A percentile compares a stretch with the other conserved stretches of the same genome.
Conservation (phyloP, 1,140 invertebrate genomes). For the Galleria mellonella region DNA sequence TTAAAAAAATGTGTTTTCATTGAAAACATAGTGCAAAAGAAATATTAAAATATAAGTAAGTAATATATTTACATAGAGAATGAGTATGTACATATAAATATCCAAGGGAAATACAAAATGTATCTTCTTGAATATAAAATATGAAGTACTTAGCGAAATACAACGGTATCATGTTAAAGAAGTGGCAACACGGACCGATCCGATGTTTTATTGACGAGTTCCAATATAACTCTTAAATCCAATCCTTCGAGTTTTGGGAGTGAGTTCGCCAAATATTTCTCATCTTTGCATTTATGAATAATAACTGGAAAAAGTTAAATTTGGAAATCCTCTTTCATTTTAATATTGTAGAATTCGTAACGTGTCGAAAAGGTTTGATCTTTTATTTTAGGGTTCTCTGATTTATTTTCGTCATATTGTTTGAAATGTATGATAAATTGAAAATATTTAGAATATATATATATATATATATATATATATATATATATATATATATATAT, state of each 20-base stretch:
- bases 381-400: constrained; percentile 4
- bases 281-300: constrained; percentile 68
- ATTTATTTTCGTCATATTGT: not conserved
- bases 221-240: constrained; percentile 40
- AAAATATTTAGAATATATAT: no score
- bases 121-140: constrained; percentile 1
- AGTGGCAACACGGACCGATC: constrained; percentile 1
- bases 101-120: not conserved
- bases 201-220: constrained; percentile 35
- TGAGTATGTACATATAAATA: no score
- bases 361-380: constrained; percentile 18
- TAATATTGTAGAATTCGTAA: constrained; percentile 50
- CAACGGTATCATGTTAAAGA: constrained; percentile 14
- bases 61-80: no score
- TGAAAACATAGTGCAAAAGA: no score
- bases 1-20: no score
- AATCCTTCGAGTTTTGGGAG: constrained; percentile 40
- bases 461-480: no score
- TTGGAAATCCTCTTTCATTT: constrained; percentile 46
- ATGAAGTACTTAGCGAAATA: not conserved
- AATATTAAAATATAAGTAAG: no score
- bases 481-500: no score
- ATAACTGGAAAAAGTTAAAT: constrained; percentile 61
- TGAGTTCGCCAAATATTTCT: constrained; percentile 49
- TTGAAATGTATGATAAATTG: no score